Evolutionary conservation across 2,888 invertebrate genomes (phyloP).

Genomic region (Drosophila koepferae): DNA sequence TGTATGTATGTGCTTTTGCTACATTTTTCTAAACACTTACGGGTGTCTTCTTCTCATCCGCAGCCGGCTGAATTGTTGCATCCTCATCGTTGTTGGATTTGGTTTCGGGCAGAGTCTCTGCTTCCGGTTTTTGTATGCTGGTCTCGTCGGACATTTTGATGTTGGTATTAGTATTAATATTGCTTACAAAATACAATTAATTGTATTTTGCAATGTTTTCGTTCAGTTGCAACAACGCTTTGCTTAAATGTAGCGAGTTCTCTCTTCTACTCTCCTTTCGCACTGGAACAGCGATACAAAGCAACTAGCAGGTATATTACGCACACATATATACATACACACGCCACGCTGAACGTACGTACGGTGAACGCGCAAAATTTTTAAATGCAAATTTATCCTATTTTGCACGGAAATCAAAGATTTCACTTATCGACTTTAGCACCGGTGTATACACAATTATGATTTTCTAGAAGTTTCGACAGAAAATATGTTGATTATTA

Average conservation of each 20-base stretch:
- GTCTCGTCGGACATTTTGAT: constrained; percentile 76
- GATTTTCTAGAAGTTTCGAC: constrained; percentile 33
- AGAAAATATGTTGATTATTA: constrained; percentile 32
- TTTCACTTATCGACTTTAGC: constrained; percentile 16
- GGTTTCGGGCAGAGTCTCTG: constrained; percentile 45
- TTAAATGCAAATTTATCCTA: constrained; percentile 47
- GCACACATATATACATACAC: constrained; percentile 67
- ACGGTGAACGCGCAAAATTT: constrained; percentile 75
- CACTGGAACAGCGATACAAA: constrained; percentile 51
- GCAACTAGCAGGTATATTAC: constrained; percentile 67
- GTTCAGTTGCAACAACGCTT: constrained; percentile 45
- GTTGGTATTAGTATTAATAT: constrained; percentile 28
- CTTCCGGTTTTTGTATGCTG: constrained; percentile 66
- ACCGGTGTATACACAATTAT: constrained; percentile 23
- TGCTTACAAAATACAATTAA: constrained; percentile 49
- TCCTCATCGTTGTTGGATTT: constrained; percentile 48
- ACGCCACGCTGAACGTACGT: constrained; percentile 69
- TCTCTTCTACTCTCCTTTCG: constrained; percentile 38
- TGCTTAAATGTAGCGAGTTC: constrained; percentile 53
- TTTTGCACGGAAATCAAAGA: constrained; percentile 27
- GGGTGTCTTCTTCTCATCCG: constrained; percentile 80
- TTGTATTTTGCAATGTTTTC: constrained; percentile 62
- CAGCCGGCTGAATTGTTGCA: constrained; percentile 38
- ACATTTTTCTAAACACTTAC: constrained; percentile 67
- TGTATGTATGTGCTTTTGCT: constrained; percentile 7